A percentile compares a stretch with the other conserved stretches of the same genome.
Conservation (phyloP, 2,888 invertebrate genomes). For the Meganola albula region DNA sequence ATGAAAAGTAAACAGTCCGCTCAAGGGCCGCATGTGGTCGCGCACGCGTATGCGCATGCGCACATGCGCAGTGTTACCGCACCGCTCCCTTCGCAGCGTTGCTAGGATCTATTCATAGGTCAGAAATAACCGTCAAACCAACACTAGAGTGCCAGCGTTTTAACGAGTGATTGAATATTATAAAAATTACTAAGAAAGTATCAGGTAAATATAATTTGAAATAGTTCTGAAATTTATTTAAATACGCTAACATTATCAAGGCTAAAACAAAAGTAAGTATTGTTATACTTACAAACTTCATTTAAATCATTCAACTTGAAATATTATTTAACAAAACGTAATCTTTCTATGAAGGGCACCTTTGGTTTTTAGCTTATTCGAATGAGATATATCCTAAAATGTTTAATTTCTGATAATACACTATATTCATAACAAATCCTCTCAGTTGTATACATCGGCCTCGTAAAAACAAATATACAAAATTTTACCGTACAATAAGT, state of each 20-base stretch:
- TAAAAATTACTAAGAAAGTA: constrained; percentile 73
- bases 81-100: constrained; percentile 47
- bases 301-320: constrained; percentile 75
- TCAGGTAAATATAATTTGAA: constrained; percentile 76
- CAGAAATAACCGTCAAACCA: constrained; percentile 67
- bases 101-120: constrained; percentile 56
- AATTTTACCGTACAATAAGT: constrained; percentile 59
- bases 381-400: constrained; percentile 77
- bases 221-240: constrained; percentile 73
- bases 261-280: constrained; percentile 73
- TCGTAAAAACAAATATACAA: constrained; percentile 67
- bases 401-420: constrained; percentile 72
- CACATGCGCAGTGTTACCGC: constrained; percentile 29
- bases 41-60: constrained; percentile 34
- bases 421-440: constrained; percentile 71
- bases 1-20: too few species aligned
- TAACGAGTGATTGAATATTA: constrained; percentile 75
- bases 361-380: constrained; percentile 89
- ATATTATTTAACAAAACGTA: constrained; percentile 77
- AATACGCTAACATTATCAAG: constrained; percentile 72
- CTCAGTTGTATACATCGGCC: constrained; percentile 66
- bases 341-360: constrained; percentile 86
- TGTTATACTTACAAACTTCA: constrained; percentile 73
- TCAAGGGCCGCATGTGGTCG: constrained; percentile 39
- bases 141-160: constrained; percentile 76